phyloP scores from a whole-genome alignment of 2,888 invertebrate genomes.

The Drosophila neonasuta region DNA sequence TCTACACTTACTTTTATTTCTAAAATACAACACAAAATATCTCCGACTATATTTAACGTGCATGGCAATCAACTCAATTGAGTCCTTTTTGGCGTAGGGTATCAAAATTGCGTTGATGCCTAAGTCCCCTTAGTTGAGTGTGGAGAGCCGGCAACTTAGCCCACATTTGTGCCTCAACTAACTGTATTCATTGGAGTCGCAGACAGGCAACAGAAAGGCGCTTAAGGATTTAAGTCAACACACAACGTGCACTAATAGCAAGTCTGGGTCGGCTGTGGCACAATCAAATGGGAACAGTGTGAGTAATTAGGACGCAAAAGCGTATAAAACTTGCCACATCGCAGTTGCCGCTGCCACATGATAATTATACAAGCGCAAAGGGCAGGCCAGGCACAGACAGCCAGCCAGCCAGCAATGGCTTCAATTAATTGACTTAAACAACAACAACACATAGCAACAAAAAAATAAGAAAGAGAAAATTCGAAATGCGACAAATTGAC shows the following conservation, averaged over 20 bases:
- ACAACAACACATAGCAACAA: conserved; percentile 13
- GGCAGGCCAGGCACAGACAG: conserved; percentile 16
- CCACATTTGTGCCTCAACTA: conserved; percentile 23
- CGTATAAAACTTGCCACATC: conserved; percentile 43
- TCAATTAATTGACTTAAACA: conserved; percentile 63
- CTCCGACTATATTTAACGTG: too few relatives aligned
- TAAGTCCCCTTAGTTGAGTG: conserved; percentile 15
- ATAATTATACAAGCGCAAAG: conserved; percentile 53
- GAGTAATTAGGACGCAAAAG: conserved; percentile 66
- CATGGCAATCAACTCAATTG: not conserved
- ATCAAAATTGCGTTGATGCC: conserved; percentile 3
- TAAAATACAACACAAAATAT: too few relatives aligned
- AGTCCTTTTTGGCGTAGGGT: not conserved
- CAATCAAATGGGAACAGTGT: conserved; percentile 44
- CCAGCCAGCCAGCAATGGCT: conserved; percentile 41
- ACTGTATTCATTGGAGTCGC: conserved; percentile 33
- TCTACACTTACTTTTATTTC: too few relatives aligned
- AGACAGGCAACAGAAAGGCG: conserved; percentile 45
- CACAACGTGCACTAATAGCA: conserved; percentile 25
- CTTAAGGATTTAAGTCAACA: conserved; percentile 62
- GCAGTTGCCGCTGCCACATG: conserved; percentile 24
- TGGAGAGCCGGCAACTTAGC: conserved; percentile 26
- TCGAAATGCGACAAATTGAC: conserved; percentile 1
- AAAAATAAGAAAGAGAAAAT: conserved; percentile 7
- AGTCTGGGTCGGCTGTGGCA: not conserved